A percentile compares a stretch with the other conserved stretches of the same genome.
Evolutionary conservation across 2,113 vertebrate species (phyloP).

Genomic region (Eulemur rufifrons): DNA sequence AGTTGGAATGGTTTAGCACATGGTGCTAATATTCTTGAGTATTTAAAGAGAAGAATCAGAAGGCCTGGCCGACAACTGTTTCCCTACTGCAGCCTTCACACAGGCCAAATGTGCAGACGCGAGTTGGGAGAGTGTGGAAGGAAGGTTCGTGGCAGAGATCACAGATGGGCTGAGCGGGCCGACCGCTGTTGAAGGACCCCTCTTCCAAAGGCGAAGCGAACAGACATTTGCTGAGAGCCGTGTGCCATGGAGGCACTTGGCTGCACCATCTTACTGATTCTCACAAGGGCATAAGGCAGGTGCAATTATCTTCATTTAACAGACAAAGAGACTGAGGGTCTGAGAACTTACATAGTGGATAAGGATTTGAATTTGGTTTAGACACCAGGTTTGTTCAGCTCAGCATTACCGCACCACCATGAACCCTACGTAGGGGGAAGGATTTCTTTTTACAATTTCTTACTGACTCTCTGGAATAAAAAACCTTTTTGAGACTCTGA

Average conservation of each 20-base stretch:
- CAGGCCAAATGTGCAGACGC: background rate
- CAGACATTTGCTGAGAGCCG: background rate
- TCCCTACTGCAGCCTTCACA: background rate
- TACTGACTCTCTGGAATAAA: background rate
- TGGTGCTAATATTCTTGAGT: background rate
- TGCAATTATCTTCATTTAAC: background rate
- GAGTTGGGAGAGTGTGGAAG: background rate
- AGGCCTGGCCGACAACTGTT: background rate
- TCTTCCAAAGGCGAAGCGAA: too few species aligned
- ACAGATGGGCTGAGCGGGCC: background rate
- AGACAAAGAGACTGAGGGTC: background rate
- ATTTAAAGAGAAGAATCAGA: background rate
- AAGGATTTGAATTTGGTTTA: background rate
- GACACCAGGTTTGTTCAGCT: background rate
- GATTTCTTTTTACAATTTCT: conserved; percentile 48
- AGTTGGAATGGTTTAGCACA: background rate
- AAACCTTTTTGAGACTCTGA: conserved; percentile 5
- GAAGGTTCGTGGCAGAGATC: background rate
- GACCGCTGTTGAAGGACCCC: background rate
- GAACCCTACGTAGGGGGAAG: background rate
- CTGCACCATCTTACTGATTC: background rate
- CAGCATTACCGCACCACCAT: background rate
- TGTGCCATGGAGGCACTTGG: background rate
- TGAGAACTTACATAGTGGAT: background rate
- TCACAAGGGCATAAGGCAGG: background rate